Evolutionary conservation across 2,888 invertebrate species (phyloP).

Genomic region (Meta bourneti): DNA sequence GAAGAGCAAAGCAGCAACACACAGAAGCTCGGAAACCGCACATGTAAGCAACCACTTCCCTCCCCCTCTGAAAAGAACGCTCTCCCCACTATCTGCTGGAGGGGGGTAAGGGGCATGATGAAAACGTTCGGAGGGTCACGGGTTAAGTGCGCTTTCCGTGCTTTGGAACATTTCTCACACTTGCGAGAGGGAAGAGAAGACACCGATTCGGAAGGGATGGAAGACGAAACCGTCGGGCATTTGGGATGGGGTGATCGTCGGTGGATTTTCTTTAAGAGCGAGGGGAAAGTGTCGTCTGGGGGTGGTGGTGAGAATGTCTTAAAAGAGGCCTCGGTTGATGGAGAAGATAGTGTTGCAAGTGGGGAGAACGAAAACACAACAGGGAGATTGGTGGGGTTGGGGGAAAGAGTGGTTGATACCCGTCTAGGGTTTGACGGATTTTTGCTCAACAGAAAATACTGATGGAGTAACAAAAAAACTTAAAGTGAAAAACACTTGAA

Average conservation of each 20-base stretch:
- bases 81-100: neutral
- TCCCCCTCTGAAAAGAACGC: constrained; percentile 10
- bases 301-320: neutral
- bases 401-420: neutral
- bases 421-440: no score
- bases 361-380: neutral
- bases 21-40: neutral
- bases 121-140: constrained; percentile 28
- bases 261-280: neutral
- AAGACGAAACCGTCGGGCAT: neutral
- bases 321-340: no score
- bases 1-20: neutral
- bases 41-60: neutral
- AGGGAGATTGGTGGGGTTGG: neutral
- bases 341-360: neutral
- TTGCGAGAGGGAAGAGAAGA: constrained; percentile 23
- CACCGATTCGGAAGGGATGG: neutral
- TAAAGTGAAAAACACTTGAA: no score
- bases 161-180: constrained; percentile 62
- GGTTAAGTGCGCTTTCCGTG: constrained; percentile 72
- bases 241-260: neutral
- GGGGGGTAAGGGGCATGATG: constrained; percentile 15
- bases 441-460: no score
- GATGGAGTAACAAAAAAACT: no score
- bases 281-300: neutral